Evolutionary conservation across 2,797 vertebrate species (phyloP), one percentile per base, ranked within the genome.

Genomic region (Phataginus tricuspis): DNA sequence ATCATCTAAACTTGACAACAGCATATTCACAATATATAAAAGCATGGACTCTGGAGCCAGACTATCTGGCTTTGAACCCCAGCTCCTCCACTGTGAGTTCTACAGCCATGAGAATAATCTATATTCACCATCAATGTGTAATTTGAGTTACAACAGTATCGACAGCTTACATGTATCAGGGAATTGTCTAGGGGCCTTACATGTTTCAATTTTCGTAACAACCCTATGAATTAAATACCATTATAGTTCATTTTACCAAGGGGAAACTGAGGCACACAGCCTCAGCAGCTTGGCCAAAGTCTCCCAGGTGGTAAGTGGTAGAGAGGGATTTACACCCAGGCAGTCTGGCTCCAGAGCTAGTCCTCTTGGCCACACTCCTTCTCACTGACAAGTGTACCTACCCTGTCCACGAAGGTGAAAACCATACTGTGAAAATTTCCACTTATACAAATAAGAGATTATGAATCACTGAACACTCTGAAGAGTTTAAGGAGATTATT

Each of bases 201-300:
- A 61, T 64, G 34, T 71, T 94, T 96, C 79, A 23, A 82, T 63
- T 87, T 96, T 93, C 57, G 49, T 1, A 94, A 91, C 49, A 90
- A 71, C 29, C n/a, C 23, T 59, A 10, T 82, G 37, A 91, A 51
- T 87, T 71, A 87, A 87, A 27, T 49, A 51, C 13, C 86, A 55
- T 29, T 63, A 9, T 59, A 55, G 68, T 80, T 86, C 23, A 61
- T 80, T 83, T 92, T 25, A 87, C 9, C 51, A 79, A 59, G 8
- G 34, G 51, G 29, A 68, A 82, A 87, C 23, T 4, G 39, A 90
- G 72, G 29, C 23, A 51, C 16, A 77, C 2, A 49, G n/a, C 16
- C 63, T 53, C 64, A 74, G 82, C 11, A 39, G 23, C 64, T 93
- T 75, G 34, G 45, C 37, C 14, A 57, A 66, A 63, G 37, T 84